Percentiles rank a stretch among this genome's conserved stretches.
Conservation (phyloP, 1,140 invertebrate genomes). For the Drosophila equinoxialis region DNA sequence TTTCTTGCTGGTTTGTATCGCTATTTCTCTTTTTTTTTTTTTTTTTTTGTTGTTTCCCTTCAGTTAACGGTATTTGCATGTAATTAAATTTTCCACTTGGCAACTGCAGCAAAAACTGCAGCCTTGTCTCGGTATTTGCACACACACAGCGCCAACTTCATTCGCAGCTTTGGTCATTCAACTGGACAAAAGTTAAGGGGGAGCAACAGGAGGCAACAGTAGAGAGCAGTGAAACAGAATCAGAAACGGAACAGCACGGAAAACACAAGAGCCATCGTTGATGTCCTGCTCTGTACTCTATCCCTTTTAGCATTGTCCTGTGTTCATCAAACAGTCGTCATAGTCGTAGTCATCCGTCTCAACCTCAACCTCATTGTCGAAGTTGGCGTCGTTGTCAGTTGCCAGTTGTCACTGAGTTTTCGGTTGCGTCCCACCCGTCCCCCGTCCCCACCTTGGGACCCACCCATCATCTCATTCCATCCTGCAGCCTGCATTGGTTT, state of each 20-base stretch:
- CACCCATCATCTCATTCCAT: not conserved
- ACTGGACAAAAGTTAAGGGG: slow-evolving; percentile 40
- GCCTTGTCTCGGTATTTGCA: slow-evolving; percentile 62
- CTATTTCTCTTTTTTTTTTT: slow-evolving; percentile 14
- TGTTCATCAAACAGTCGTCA: slow-evolving; percentile 44
- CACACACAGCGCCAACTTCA: slow-evolving; percentile 31
- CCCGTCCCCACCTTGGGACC: not conserved
- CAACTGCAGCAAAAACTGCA: slow-evolving; percentile 67
- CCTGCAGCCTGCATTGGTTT: slow-evolving; percentile 36
- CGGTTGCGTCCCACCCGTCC: not conserved
- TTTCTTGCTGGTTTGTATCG: slow-evolving; percentile 26
- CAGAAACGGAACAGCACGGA: not conserved
- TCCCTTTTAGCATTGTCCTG: slow-evolving; percentile 18
- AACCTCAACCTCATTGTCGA: not conserved
- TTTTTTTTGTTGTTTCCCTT: slow-evolving; percentile 37
- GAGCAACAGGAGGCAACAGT: not conserved
- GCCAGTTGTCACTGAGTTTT: slow-evolving; percentile 7
- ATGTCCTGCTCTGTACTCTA: not conserved
- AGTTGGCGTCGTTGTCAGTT: slow-evolving; percentile 9
- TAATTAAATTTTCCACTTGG: slow-evolving; percentile 74
- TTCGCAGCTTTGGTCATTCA: slow-evolving; percentile 45
- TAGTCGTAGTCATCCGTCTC: slow-evolving; percentile 20
- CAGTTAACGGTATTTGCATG: slow-evolving; percentile 72
- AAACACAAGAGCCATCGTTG: slow-evolving; percentile 10
- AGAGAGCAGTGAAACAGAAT: slow-evolving; percentile 5